Percentiles rank a stretch among this genome's conserved stretches.
Evolutionary conservation across 2,888 invertebrate species (phyloP).

Genomic region (Stenodema calcarata): DNA sequence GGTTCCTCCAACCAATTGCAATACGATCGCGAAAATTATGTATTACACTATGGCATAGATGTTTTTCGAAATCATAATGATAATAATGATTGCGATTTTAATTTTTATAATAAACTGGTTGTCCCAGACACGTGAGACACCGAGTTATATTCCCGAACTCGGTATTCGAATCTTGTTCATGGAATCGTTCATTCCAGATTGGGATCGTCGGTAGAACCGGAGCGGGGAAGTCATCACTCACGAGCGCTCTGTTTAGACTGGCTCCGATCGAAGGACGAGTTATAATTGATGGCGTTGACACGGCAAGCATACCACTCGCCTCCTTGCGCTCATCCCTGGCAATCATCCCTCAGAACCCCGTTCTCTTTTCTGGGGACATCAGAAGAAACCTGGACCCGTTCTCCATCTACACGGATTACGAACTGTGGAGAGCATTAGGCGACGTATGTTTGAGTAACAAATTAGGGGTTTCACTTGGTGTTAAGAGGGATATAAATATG

Average conservation of each 20-base stretch:
- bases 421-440: constrained; percentile 65
- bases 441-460: constrained; percentile 59
- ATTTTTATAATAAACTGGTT: no score
- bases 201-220: constrained; percentile 74
- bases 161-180: background rate
- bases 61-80: no score
- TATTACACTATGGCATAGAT: no score
- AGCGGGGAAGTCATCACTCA: constrained; percentile 74
- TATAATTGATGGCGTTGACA: constrained; percentile 72
- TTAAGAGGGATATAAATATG: no score
- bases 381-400: constrained; percentile 66
- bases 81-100: no score
- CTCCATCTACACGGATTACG: constrained; percentile 62
- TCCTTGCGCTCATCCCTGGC: constrained; percentile 69
- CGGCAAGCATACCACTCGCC: constrained; percentile 67
- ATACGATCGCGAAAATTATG: no score
- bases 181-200: constrained; percentile 61
- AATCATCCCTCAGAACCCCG: constrained; percentile 70
- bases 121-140: no score
- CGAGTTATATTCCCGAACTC: no score
- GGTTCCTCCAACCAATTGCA: no score
- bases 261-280: constrained; percentile 73
- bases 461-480: no score
- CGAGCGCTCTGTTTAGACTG: constrained; percentile 73
- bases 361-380: constrained; percentile 66